Evolutionary conservation across 2,113 vertebrate genomes (phyloP).

Genomic region (Oryzias woworae): DNA sequence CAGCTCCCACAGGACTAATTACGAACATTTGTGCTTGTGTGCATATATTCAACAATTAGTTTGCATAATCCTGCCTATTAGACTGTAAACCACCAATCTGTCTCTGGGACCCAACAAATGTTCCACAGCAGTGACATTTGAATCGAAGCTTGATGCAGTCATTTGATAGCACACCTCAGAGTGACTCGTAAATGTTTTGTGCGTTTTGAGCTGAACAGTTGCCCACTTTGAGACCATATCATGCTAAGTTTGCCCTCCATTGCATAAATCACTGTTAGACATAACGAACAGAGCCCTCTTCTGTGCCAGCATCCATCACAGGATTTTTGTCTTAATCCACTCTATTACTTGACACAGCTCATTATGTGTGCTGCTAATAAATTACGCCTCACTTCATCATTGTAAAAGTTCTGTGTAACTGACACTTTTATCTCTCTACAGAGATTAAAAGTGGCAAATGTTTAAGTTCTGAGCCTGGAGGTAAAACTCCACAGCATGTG

Average conservation of each 20-base stretch:
- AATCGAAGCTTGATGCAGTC: neutral
- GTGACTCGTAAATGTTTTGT: neutral
- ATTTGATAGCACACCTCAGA: neutral
- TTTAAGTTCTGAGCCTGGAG: conserved; percentile 30
- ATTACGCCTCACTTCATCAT: conserved; percentile 12
- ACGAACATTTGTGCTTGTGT: conserved; percentile 63
- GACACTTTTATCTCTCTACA: conserved; percentile 16
- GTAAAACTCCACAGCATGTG: conserved; percentile 18
- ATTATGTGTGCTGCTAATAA: conserved; percentile 10
- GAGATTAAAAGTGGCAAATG: conserved; percentile 15
- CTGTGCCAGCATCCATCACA: neutral
- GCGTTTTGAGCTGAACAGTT: neutral
- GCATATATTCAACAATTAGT: conserved; percentile 75
- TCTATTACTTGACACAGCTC: neutral
- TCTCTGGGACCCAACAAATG: conserved; percentile 18
- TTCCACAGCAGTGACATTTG: conserved; percentile 21
- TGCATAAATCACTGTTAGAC: too few species aligned
- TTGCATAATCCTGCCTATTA: conserved; percentile 66
- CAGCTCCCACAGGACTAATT: conserved; percentile 70
- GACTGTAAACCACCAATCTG: conserved; percentile 55
- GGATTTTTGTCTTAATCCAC: neutral
- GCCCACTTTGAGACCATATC: neutral
- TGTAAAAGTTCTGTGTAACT: conserved; percentile 8
- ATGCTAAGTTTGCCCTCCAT: too few species aligned
- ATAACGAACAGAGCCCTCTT: too few species aligned